A percentile compares a stretch with the other conserved stretches of the same genome.
These are phyloP conservation scores for Oenanthe oenanthe DNA, from an alignment of 2,113 vertebrate species.

Conservation along the genomic window DNA sequence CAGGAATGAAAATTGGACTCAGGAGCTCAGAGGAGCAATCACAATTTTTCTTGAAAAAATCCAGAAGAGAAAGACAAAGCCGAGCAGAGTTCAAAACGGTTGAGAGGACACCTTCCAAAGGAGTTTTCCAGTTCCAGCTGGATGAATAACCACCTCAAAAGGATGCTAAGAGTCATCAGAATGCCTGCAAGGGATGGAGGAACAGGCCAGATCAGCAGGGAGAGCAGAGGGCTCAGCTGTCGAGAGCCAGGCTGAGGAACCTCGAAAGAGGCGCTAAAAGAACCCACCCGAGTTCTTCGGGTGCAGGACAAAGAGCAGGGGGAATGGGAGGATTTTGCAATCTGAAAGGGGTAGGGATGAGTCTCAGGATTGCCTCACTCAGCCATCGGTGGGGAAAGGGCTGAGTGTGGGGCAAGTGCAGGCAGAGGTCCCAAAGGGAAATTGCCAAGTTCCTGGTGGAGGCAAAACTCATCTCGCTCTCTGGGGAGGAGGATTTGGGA, in stretches of 20 bases:
- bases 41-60: not conserved
- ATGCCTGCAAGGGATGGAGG: slow-evolving; percentile 12
- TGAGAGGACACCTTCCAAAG: not conserved
- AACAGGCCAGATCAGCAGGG: not conserved
- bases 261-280: rapidly evolving
- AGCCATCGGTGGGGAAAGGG: not conserved
- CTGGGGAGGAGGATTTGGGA: not conserved
- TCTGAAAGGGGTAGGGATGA: not conserved
- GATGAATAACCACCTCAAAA: slow-evolving; percentile 42
- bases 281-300: not conserved
- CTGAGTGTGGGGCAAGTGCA: not conserved
- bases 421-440: not conserved
- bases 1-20: slow-evolving; percentile 23
- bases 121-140: not conserved
- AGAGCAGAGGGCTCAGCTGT: not conserved
- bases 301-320: not conserved
- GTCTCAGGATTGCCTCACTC: not conserved
- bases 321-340: not conserved
- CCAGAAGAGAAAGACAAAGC: not conserved
- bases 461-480: not conserved
- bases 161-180: not conserved
- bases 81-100: not conserved
- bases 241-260: not conserved
- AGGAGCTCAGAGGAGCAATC: not conserved
- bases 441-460: not conserved